Percentiles rank a stretch among this genome's conserved stretches.
Evolutionary conservation across 2,113 vertebrate species (phyloP).

Genomic region (Ophthalmolycus amberensis): DNA sequence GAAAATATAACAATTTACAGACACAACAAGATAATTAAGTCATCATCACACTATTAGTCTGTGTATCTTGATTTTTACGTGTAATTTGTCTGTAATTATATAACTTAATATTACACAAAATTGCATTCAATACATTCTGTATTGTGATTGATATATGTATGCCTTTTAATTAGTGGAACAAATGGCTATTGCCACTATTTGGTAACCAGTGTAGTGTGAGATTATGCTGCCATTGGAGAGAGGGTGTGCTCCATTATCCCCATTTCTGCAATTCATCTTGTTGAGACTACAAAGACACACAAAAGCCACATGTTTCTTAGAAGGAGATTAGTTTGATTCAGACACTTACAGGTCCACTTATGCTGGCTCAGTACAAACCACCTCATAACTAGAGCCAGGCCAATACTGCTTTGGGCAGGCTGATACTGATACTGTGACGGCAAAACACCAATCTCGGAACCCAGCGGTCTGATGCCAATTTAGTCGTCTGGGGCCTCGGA

Average conservation of each 20-base stretch:
- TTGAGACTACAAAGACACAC: background rate
- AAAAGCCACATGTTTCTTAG: background rate
- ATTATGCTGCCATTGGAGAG: constrained; percentile 18
- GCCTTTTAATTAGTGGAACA: constrained; percentile 16
- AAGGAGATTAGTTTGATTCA: background rate
- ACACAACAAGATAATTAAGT: background rate
- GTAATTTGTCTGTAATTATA: background rate
- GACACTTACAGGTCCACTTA: background rate
- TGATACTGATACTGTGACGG: background rate
- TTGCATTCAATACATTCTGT: background rate
- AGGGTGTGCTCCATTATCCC: background rate
- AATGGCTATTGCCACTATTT: constrained; percentile 9
- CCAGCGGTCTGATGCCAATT: background rate
- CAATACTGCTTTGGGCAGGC: background rate
- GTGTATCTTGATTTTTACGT: background rate
- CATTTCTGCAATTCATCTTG: background rate
- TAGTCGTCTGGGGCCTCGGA: background rate
- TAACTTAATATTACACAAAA: background rate
- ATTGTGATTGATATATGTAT: background rate
- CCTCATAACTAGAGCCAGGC: background rate
- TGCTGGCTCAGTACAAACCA: background rate
- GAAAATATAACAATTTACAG: background rate
- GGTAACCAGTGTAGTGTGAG: constrained; percentile 8
- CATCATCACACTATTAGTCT: background rate
- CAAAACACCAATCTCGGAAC: no score